These are phyloP conservation scores for Drosophila imparisetae DNA, from an alignment of 2,888 invertebrate genomes.

Conservation along the genomic window DNA sequence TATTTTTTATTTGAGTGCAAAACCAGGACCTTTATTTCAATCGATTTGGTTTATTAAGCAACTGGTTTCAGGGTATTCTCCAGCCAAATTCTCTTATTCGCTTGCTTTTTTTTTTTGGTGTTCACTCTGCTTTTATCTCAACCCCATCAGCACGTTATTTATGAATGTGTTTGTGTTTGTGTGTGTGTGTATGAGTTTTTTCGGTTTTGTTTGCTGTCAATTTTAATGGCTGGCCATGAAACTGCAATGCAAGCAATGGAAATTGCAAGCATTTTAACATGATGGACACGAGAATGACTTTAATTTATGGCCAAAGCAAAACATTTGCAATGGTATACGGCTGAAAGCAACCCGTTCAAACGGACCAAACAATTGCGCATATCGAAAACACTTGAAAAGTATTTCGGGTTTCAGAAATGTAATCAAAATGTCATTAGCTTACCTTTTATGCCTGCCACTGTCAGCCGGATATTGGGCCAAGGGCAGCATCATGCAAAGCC, in stretches of 20 bases:
- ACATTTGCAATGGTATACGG: conserved; percentile 25
- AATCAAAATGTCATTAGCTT: conserved; percentile 71
- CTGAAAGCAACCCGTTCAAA: conserved; percentile 2
- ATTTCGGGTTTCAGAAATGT: conserved; percentile 37
- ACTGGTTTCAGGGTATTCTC: neutral
- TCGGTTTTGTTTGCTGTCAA: conserved; percentile 54
- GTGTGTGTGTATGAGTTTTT: conserved; percentile 7
- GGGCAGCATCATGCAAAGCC: neutral
- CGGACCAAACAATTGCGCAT: conserved; percentile 8
- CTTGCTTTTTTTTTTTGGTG: neutral
- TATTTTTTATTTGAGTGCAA: neutral
- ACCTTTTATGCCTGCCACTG: conserved; percentile 13
- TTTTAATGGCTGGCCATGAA: conserved; percentile 76
- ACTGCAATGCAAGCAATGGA: conserved; percentile 75
- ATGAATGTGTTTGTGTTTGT: conserved; percentile 13
- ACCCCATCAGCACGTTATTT: conserved; percentile 52
- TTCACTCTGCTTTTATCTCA: conserved; percentile 33
- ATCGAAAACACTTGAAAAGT: conserved; percentile 33
- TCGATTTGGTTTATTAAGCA: neutral
- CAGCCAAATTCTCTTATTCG: neutral
- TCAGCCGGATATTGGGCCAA: neutral
- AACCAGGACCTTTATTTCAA: neutral
- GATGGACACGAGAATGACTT: conserved; percentile 66
- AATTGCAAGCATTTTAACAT: conserved; percentile 74
- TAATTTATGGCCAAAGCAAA: conserved; percentile 63